A percentile compares a stretch with the other conserved stretches of the same genome.
phyloP scores from a whole-genome alignment of 1,140 invertebrate species.

The Drosophila micromelanica region DNA sequence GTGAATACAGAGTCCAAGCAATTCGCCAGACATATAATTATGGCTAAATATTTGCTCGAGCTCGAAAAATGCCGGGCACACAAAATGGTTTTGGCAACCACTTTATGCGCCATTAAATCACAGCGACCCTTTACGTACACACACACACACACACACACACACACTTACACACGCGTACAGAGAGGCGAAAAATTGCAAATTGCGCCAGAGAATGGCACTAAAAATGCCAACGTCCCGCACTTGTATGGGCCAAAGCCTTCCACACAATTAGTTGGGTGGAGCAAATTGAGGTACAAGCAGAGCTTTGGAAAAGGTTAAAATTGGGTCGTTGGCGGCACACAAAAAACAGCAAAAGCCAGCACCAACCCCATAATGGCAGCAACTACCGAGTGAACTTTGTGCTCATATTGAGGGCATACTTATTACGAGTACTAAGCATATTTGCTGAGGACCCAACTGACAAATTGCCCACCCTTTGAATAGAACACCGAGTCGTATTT shows the following conservation, averaged over 20 bases:
- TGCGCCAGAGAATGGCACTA: conserved; percentile 44
- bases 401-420: conserved; percentile 20
- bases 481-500: not conserved
- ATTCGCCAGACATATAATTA: conserved; percentile 43
- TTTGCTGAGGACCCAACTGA: not conserved
- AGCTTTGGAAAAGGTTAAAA: conserved; percentile 54
- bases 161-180: conserved; percentile 16
- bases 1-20: conserved; percentile 1
- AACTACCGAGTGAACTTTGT: conserved; percentile 11
- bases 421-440: not conserved
- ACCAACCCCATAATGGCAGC: conserved; percentile 18
- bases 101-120: conserved; percentile 63
- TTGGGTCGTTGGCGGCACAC: conserved; percentile 64
- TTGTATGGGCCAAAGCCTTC: conserved; percentile 43
- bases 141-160: conserved; percentile 15
- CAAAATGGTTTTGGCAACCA: conserved; percentile 41
- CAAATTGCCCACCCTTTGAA: not conserved
- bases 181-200: conserved; percentile 48
- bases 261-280: conserved; percentile 75
- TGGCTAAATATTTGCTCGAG: conserved; percentile 53
- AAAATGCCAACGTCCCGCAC: conserved; percentile 32
- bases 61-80: conserved; percentile 15
- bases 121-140: conserved; percentile 25
- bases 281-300: conserved; percentile 72
- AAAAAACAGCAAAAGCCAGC: conserved; percentile 35